Evolutionary conservation across 2,113 vertebrate genomes (phyloP).

Genomic region (Semnornis frantzii): DNA sequence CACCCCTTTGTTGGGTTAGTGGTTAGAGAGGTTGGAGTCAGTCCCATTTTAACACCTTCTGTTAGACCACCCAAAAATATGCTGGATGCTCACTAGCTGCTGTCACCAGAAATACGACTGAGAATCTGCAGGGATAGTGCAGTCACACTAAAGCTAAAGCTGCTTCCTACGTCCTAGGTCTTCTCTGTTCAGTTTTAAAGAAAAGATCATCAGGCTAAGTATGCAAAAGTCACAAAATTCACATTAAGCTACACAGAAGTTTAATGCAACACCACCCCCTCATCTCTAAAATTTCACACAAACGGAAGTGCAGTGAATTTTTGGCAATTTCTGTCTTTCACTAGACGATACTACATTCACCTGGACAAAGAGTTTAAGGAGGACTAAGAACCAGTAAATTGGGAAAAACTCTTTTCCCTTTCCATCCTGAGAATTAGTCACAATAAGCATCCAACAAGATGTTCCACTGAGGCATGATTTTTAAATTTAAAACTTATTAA

Average conservation of each 20-base stretch:
- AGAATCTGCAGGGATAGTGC: not conserved
- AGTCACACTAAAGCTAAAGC: not conserved
- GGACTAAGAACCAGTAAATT: not conserved
- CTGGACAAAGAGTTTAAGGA: not conserved
- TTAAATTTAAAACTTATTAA: not conserved
- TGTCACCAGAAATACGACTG: not conserved
- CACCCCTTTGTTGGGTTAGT: rapidly evolving
- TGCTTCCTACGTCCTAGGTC: not conserved
- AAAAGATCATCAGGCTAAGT: not conserved
- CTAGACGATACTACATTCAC: not conserved
- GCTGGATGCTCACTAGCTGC: not conserved
- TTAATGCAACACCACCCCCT: not conserved
- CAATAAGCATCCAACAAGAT: not conserved
- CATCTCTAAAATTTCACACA: not conserved
- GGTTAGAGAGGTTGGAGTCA: not conserved
- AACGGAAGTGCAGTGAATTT: not conserved
- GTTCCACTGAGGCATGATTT: rapidly evolving
- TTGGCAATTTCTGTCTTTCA: not conserved
- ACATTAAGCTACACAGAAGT: not conserved
- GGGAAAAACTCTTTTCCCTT: not conserved
- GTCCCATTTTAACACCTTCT: not conserved
- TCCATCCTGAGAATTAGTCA: not conserved
- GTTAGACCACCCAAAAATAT: not conserved
- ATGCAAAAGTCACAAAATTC: not conserved
- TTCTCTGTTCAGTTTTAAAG: not conserved